Conservation (phyloP, 2,113 vertebrate species). For the Salvelinus fontinalis region DNA sequence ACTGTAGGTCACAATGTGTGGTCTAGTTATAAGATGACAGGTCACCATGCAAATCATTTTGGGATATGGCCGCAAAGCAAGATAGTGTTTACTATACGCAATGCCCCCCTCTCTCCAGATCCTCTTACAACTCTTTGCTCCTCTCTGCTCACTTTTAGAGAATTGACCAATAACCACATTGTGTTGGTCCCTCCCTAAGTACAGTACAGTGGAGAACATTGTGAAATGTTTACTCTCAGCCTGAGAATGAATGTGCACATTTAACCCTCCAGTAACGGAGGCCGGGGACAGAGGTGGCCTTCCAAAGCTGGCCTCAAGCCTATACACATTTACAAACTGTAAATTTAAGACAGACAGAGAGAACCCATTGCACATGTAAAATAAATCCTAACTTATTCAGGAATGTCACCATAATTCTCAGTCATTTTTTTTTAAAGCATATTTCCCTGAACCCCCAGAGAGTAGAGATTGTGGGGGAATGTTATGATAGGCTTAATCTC, state of each 20-base stretch:
- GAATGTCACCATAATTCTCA: slow-evolving; percentile 6
- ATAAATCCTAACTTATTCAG: slow-evolving; percentile 11
- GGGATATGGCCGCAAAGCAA: slow-evolving; percentile 60
- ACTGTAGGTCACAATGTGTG: slow-evolving; percentile 31
- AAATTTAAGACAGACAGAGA: slow-evolving; percentile 23
- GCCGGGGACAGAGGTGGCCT: slow-evolving; percentile 3
- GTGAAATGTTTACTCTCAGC: slow-evolving; percentile 51
- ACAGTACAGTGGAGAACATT: slow-evolving; percentile 28
- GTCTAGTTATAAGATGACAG: slow-evolving; percentile 46
- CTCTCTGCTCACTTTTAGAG: slow-evolving; percentile 9
- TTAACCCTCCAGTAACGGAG: slow-evolving; percentile 21
- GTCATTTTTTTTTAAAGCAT: not conserved
- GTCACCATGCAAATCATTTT: slow-evolving; percentile 50
- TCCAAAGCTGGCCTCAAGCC: slow-evolving; percentile 13
- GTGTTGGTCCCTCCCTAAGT: slow-evolving; percentile 39
- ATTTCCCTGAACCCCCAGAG: not conserved
- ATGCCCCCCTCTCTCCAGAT: slow-evolving; percentile 41
- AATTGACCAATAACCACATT: slow-evolving; percentile 41
- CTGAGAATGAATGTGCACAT: slow-evolving; percentile 38
- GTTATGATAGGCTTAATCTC: slow-evolving; percentile 15
- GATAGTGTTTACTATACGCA: slow-evolving; percentile 65
- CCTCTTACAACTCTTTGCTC: slow-evolving; percentile 8
- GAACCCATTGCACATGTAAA: slow-evolving; percentile 32
- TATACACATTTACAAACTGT: slow-evolving; percentile 2
- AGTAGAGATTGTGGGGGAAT: slow-evolving; percentile 1